phyloP scores from a whole-genome alignment of 2,888 invertebrate genomes.

The Hesperia comma region DNA sequence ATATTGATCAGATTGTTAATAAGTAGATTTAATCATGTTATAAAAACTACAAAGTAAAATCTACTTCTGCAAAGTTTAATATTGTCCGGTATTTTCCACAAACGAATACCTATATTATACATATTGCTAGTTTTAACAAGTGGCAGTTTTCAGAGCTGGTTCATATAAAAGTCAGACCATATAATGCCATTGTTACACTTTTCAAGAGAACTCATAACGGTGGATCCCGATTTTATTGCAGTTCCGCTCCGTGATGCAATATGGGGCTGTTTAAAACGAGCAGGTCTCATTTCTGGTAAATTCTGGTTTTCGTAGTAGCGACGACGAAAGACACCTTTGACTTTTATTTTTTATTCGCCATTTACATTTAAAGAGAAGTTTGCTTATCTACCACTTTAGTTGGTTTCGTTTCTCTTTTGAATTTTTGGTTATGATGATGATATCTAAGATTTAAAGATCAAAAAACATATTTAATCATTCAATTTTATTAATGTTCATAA shows the following conservation, averaged over 20 bases:
- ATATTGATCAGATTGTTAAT: no score
- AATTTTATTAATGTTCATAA: no score
- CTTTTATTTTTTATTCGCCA: constrained; percentile 1
- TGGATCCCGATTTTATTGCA: constrained; percentile 80
- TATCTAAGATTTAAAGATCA: no score
- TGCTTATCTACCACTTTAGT: no score
- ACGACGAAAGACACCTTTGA: background rate
- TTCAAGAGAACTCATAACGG: constrained; percentile 72
- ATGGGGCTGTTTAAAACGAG: constrained; percentile 56
- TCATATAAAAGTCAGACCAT: constrained; percentile 59
- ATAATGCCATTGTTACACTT: constrained; percentile 71
- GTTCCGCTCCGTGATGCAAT: constrained; percentile 60
- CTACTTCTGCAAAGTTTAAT: constrained; percentile 15
- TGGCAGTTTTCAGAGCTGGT: constrained; percentile 48
- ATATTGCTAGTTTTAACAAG: constrained; percentile 37
- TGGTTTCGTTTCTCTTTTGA: no score
- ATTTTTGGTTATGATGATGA: no score
- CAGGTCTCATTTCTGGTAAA: constrained; percentile 38
- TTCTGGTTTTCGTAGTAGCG: constrained; percentile 15
- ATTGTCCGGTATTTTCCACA: constrained; percentile 2
- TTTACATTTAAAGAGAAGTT: background rate
- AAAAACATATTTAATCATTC: no score
- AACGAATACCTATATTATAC: constrained; percentile 4
- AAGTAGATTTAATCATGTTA: no score
- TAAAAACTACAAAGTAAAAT: constrained; percentile 1